Evolutionary conservation across 2,797 vertebrate species (phyloP).

Genomic region (Vultur gryphus): DNA sequence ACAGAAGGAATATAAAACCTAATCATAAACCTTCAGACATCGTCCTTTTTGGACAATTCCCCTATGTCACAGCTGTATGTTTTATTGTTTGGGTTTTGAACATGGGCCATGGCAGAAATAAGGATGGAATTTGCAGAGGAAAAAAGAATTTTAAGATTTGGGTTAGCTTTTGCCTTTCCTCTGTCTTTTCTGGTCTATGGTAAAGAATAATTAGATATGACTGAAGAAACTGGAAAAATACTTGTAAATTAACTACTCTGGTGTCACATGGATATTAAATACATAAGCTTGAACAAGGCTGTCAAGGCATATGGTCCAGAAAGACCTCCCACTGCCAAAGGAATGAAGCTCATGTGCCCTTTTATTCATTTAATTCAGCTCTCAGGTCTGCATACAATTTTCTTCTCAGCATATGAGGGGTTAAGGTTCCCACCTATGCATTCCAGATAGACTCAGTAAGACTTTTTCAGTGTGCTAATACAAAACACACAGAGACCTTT

Average conservation of each 20-base stretch:
- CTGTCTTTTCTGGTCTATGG: neutral
- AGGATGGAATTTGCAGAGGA: neutral
- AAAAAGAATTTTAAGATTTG: neutral
- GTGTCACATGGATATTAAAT: slow-evolving; percentile 11
- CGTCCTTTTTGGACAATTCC: slow-evolving; percentile 41
- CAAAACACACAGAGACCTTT: slow-evolving; percentile 53
- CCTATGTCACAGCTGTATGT: slow-evolving; percentile 26
- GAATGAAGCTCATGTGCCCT: slow-evolving; percentile 16
- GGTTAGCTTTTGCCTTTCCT: neutral
- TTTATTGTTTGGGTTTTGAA: slow-evolving; percentile 57
- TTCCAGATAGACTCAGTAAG: slow-evolving; percentile 43
- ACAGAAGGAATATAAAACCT: slow-evolving; percentile 57
- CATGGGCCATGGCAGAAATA: slow-evolving; percentile 12
- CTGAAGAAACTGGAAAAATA: slow-evolving; percentile 29
- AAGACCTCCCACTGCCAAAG: slow-evolving; percentile 40
- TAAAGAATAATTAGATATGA: slow-evolving; percentile 2
- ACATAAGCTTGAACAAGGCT: neutral
- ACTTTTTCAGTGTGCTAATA: slow-evolving; percentile 43
- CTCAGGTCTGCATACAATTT: slow-evolving; percentile 30
- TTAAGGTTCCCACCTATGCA: slow-evolving; percentile 60
- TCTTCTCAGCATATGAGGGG: slow-evolving; percentile 38
- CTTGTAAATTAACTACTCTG: slow-evolving; percentile 1
- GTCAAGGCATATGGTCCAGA: slow-evolving; percentile 20
- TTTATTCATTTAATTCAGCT: slow-evolving; percentile 19
- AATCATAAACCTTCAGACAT: slow-evolving; percentile 62